These are phyloP conservation scores for Ginglymostoma cirratum DNA, from an alignment of 2,113 vertebrate species.

Conservation along the genomic window DNA sequence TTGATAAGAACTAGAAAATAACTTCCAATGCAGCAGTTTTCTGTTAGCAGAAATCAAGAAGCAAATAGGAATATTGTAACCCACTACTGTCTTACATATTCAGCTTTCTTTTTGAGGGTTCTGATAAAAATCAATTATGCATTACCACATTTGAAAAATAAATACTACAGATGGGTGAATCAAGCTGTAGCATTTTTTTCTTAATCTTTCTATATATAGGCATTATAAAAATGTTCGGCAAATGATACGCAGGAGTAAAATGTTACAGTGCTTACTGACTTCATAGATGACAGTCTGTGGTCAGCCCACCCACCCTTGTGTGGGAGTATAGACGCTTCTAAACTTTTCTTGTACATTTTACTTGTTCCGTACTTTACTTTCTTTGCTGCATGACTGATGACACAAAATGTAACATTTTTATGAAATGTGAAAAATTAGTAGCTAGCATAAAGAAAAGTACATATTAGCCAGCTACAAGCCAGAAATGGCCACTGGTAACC, in stretches of 20 bases:
- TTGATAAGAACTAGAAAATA: background rate
- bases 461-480: background rate
- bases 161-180: conserved; percentile 18
- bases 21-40: background rate
- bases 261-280: conserved; percentile 35
- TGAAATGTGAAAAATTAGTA: background rate
- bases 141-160: conserved; percentile 9
- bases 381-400: background rate
- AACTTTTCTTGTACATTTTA: background rate
- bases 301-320: conserved; percentile 33
- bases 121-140: background rate
- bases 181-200: too few species aligned
- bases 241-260: conserved; percentile 30
- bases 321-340: conserved; percentile 2
- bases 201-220: conserved; percentile 26
- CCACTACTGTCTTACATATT: background rate
- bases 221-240: conserved; percentile 20
- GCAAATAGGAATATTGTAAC: background rate
- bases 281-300: conserved; percentile 34
- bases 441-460: background rate
- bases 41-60: background rate
- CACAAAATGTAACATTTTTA: background rate
- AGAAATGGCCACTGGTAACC: background rate
- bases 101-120: background rate
- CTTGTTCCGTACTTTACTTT: background rate